Percentiles rank a stretch among this genome's conserved stretches.
Evolutionary conservation across 2,797 vertebrate genomes (phyloP).

Genomic region (Gymnothorax reevesii): DNA sequence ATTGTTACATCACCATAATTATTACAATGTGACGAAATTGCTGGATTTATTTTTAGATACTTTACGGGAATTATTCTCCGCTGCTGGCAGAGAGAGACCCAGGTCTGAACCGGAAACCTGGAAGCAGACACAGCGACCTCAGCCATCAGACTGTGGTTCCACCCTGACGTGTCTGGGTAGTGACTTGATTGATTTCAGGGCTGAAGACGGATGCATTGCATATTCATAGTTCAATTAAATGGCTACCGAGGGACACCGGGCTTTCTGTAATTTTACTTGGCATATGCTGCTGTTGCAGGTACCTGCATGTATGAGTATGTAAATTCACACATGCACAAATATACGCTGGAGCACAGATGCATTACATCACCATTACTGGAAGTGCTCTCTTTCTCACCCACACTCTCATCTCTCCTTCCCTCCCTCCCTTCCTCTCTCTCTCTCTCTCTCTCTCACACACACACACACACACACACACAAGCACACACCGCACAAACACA

Average conservation of each 20-base stretch:
- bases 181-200: slow-evolving; percentile 34
- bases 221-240: slow-evolving; percentile 30
- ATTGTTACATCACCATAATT: background rate
- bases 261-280: slow-evolving; percentile 18
- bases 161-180: slow-evolving; percentile 12
- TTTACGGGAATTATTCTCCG: background rate
- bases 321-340: background rate
- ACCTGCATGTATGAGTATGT: slow-evolving; percentile 14
- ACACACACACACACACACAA: background rate
- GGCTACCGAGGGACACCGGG: slow-evolving; percentile 22
- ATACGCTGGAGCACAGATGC: background rate
- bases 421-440: background rate
- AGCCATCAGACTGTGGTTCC: slow-evolving; percentile 19
- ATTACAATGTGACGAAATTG: background rate
- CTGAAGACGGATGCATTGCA: slow-evolving; percentile 24
- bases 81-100: background rate
- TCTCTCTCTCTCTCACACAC: background rate
- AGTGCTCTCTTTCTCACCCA: background rate
- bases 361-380: background rate
- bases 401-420: background rate
- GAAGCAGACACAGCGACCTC: background rate
- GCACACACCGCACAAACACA: background rate
- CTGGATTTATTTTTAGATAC: background rate
- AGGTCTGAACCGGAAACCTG: background rate
- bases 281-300: slow-evolving; percentile 13